Percentiles rank a stretch among this genome's conserved stretches.
Conservation (phyloP, 2,888 invertebrate species). For the Poecilobothrus nobilitatus region DNA sequence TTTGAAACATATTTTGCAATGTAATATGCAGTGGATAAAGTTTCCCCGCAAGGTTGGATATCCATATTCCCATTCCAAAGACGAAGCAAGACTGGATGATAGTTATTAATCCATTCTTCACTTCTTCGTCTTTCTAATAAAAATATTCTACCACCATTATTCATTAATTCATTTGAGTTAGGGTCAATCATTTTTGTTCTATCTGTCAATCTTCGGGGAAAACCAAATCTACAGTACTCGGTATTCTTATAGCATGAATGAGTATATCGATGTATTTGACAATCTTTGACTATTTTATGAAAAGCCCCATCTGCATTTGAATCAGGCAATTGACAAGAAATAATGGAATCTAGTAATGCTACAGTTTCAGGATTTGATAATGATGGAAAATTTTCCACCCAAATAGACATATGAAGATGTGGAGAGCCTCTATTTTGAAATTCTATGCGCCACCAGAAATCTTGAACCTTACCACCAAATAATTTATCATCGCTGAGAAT, state of each 20-base stretch:
- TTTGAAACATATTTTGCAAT: slow-evolving; percentile 18
- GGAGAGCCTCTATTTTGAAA: slow-evolving; percentile 18
- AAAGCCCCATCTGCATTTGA: slow-evolving; percentile 14
- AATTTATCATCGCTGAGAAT: no score
- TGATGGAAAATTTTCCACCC: slow-evolving; percentile 13
- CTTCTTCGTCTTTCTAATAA: no score
- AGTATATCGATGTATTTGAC: slow-evolving; percentile 23
- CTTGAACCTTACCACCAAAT: slow-evolving; percentile 17
- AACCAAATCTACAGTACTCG: slow-evolving; percentile 21
- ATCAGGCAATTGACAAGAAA: slow-evolving; percentile 16
- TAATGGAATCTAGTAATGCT: slow-evolving; percentile 12
- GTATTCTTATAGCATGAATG: slow-evolving; percentile 14
- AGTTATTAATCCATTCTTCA: slow-evolving; percentile 23
- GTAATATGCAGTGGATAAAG: slow-evolving; percentile 23
- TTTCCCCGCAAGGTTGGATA: slow-evolving; percentile 27
- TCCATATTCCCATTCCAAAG: slow-evolving; percentile 27
- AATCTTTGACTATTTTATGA: slow-evolving; percentile 19
- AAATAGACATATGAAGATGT: slow-evolving; percentile 14
- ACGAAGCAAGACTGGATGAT: slow-evolving; percentile 19
- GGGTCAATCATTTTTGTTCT: slow-evolving; percentile 16
- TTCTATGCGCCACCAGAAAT: slow-evolving; percentile 22
- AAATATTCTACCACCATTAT: no score
- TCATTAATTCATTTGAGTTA: slow-evolving; percentile 18
- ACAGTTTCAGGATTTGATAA: slow-evolving; percentile 17
- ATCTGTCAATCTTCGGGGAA: slow-evolving; percentile 16